A percentile compares a stretch with the other conserved stretches of the same genome.
Evolutionary conservation across 2,113 vertebrate genomes (phyloP).

Genomic region (Anarrhichthys ocellatus): DNA sequence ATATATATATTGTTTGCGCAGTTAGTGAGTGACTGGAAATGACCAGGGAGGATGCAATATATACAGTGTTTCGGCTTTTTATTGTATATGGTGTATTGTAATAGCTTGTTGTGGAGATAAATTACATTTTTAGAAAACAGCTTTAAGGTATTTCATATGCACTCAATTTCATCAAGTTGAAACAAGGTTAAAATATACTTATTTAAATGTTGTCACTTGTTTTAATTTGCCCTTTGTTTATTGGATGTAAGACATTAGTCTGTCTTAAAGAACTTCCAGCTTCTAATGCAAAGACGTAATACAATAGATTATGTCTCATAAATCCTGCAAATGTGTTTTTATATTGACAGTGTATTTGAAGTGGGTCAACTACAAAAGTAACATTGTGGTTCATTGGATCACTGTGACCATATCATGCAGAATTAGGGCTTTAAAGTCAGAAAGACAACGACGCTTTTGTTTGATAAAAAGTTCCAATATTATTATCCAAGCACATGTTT

Average conservation of each 20-base stretch:
- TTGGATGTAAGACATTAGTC: background rate
- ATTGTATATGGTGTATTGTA: constrained; percentile 40
- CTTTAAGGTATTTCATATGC: constrained; percentile 5
- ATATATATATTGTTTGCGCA: constrained; percentile 6
- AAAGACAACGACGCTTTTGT: background rate
- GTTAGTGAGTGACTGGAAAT: constrained; percentile 43
- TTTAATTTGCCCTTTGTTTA: constrained; percentile 16
- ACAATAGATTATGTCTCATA: background rate
- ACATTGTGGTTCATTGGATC: background rate
- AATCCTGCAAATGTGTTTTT: background rate
- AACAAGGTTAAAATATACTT: constrained; percentile 18
- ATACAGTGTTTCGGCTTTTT: constrained; percentile 16
- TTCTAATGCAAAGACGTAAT: background rate
- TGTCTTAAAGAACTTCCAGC: background rate
- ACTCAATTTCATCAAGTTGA: constrained; percentile 5
- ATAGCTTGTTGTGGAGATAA: constrained; percentile 21
- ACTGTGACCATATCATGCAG: background rate
- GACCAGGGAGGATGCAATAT: constrained; percentile 23
- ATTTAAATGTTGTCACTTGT: background rate
- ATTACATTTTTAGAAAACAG: background rate
- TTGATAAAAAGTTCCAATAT: constrained; percentile 13
- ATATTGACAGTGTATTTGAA: background rate
- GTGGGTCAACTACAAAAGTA: background rate
- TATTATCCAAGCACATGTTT: constrained; percentile 32
- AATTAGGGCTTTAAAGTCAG: background rate